These are phyloP conservation scores for Aromia moschata DNA, from an alignment of 2,888 invertebrate genomes.

Conservation along the genomic window DNA sequence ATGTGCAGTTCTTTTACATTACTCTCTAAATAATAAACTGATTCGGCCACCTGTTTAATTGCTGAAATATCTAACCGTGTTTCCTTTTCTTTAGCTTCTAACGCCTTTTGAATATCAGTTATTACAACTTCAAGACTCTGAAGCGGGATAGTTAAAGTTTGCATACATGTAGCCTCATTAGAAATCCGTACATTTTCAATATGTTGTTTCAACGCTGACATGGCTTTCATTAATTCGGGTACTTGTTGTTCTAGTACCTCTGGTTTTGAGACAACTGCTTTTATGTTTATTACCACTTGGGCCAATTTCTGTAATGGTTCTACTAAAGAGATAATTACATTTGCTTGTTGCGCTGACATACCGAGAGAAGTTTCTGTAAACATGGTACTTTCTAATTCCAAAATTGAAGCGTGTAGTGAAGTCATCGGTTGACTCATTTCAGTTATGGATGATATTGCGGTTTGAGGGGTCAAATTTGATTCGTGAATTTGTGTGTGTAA, in stretches of 20 bases:
- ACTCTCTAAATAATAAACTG: neutral
- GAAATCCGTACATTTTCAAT: conserved; percentile 4
- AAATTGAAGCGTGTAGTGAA: conserved; percentile 26
- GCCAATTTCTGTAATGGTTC: conserved; percentile 41
- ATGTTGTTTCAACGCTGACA: conserved; percentile 19
- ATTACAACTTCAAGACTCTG: neutral
- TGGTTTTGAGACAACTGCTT: conserved; percentile 29
- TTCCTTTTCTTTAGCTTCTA: neutral
- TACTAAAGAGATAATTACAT: conserved; percentile 28
- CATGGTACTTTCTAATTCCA: conserved; percentile 15
- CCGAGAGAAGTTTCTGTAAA: conserved; percentile 12
- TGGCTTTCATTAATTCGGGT: conserved; percentile 24
- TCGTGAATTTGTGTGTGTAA: neutral
- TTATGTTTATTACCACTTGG: conserved; percentile 37
- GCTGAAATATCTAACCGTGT: neutral
- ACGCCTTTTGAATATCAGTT: neutral
- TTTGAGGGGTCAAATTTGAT: conserved; percentile 4
- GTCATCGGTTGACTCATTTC: conserved; percentile 31
- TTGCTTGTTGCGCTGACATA: conserved; percentile 11
- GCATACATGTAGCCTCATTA: neutral
- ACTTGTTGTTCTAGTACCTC: conserved; percentile 7
- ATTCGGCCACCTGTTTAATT: neutral
- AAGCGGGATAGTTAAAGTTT: neutral
- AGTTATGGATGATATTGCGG: conserved; percentile 32
- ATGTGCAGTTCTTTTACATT: neutral